These are phyloP conservation scores for Drosophila ambigua DNA, from an alignment of 1,140 invertebrate species.

Conservation along the genomic window DNA sequence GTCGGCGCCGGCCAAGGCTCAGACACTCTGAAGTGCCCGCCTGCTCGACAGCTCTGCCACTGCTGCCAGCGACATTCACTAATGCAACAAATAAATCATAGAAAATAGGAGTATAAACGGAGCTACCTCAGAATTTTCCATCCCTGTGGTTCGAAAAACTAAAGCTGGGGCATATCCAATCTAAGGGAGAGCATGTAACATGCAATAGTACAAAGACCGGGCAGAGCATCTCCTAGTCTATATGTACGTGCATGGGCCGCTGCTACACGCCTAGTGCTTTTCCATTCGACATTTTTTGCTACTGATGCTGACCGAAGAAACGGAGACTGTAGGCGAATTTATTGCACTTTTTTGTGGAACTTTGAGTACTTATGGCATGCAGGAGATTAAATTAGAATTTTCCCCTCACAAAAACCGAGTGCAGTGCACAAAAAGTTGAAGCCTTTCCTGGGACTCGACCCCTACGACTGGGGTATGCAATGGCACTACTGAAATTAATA, in stretches of 20 bases:
- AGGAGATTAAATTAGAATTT: conserved; percentile 26
- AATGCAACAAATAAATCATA: conserved; percentile 72
- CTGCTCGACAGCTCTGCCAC: conserved; percentile 11
- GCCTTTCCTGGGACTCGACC: conserved; percentile 1
- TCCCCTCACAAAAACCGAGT: conserved; percentile 17
- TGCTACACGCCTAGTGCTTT: too few species aligned
- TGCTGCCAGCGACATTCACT: conserved; percentile 46
- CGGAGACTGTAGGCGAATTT: conserved; percentile 14
- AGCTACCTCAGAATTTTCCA: conserved; percentile 11
- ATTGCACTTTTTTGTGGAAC: conserved; percentile 31
- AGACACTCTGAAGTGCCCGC: conserved; percentile 43
- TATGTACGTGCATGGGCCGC: too few species aligned
- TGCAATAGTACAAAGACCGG: too few species aligned
- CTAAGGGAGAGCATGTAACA: not conserved
- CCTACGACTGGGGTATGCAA: not conserved
- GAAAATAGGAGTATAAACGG: conserved; percentile 21
- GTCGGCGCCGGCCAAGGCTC: not conserved
- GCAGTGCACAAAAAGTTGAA: not conserved
- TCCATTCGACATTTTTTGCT: conserved; percentile 15
- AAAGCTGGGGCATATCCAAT: conserved; percentile 3
- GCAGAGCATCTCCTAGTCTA: too few species aligned
- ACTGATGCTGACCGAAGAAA: too few species aligned
- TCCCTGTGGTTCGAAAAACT: conserved; percentile 4
- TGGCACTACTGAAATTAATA: conserved; percentile 72
- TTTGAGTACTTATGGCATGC: not conserved